These are phyloP conservation scores for Sclerurus mexicanus DNA, from an alignment of 2,113 vertebrate species.

Conservation along the genomic window DNA sequence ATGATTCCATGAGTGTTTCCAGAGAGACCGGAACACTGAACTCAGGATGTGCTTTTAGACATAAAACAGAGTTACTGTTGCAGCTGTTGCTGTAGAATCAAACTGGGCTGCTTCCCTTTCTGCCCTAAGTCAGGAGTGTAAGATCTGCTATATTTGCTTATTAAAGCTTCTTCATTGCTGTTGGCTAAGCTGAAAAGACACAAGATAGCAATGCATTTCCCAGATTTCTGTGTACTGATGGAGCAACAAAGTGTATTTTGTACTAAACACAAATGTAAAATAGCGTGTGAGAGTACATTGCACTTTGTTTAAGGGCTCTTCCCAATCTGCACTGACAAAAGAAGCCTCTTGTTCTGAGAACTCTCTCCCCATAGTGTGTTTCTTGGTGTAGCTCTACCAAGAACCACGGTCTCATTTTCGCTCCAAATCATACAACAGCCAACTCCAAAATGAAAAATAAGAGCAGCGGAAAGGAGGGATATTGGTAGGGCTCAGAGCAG, in stretches of 20 bases:
- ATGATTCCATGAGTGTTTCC: background rate
- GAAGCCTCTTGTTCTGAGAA: background rate
- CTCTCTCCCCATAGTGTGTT: background rate
- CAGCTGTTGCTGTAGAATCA: background rate
- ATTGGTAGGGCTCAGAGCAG: background rate
- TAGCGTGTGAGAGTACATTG: background rate
- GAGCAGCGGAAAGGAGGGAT: background rate
- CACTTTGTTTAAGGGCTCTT: background rate
- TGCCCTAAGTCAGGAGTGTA: background rate
- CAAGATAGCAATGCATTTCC: background rate
- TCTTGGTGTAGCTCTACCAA: background rate
- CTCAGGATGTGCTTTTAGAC: background rate
- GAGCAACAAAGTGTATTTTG: slow-evolving; percentile 24
- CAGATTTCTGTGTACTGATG: background rate
- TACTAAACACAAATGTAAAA: slow-evolving; percentile 29
- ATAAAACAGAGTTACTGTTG: background rate
- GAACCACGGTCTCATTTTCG: background rate
- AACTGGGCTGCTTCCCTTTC: background rate
- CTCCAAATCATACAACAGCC: background rate
- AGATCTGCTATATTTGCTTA: background rate
- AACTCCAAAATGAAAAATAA: background rate
- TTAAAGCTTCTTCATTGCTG: background rate
- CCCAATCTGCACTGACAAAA: background rate
- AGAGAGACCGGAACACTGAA: background rate
- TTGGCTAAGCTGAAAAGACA: background rate